phyloP scores from a whole-genome alignment of 2,797 vertebrate species.

The Urophycis tenuis region DNA sequence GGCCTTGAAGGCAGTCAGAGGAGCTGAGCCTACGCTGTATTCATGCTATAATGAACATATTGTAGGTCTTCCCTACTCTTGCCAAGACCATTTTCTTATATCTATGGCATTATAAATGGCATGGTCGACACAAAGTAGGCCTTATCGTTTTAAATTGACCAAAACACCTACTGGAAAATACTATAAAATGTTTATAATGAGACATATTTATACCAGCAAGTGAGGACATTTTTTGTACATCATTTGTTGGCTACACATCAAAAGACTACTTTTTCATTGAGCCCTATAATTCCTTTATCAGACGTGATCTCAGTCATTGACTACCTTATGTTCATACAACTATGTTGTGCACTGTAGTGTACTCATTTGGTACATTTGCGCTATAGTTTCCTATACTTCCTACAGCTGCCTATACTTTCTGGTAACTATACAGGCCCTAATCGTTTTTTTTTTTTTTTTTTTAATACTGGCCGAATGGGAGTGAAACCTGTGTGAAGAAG shows the following conservation, averaged over 20 bases:
- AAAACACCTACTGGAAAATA: not conserved
- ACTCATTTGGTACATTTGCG: too few species aligned
- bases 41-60: not conserved
- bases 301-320: too few species aligned
- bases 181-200: not conserved
- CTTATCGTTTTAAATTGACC: not conserved
- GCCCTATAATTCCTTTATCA: not conserved
- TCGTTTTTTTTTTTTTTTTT: too few species aligned
- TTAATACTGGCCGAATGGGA: not conserved
- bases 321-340: not conserved
- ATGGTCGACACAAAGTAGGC: not conserved
- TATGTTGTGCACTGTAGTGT: not conserved
- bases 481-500: conserved; percentile 40
- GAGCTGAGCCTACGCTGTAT: not conserved
- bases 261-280: not conserved
- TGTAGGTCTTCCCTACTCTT: not conserved
- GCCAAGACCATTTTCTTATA: not conserved
- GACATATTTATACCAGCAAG: not conserved
- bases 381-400: too few species aligned
- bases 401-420: too few species aligned
- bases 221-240: not conserved
- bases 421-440: too few species aligned
- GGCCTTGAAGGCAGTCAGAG: not conserved
- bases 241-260: not conserved
- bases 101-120: not conserved